Conservation (phyloP, 1,140 invertebrate species). For the Mercenaria mercenaria region DNA sequence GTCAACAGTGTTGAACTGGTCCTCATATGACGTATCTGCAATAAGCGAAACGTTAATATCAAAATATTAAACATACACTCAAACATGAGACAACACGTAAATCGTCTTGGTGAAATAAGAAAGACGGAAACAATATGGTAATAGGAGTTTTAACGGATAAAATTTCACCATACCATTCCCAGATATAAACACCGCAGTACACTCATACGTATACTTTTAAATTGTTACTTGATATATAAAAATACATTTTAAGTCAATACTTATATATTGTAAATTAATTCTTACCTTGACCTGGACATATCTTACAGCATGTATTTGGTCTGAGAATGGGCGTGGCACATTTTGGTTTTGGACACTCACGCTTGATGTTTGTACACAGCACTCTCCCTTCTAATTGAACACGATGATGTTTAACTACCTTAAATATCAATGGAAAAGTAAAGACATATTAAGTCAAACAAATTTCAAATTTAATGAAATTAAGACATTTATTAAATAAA, state of each 20-base stretch:
- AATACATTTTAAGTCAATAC: too few relatives aligned
- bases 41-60: too few relatives aligned
- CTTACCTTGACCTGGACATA: constrained; percentile 29
- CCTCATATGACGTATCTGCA: constrained; percentile 1
- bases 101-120: too few relatives aligned
- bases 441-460: background rate
- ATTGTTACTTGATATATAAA: too few relatives aligned
- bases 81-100: too few relatives aligned
- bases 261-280: too few relatives aligned
- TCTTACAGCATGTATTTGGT: constrained; percentile 11
- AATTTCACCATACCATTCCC: too few relatives aligned
- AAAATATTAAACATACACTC: too few relatives aligned
- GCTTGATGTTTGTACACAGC: constrained; percentile 33
- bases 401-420: constrained; percentile 23
- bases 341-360: constrained; percentile 25
- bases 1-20: background rate
- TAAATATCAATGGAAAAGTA: constrained; percentile 8
- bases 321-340: background rate
- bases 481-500: too few relatives aligned
- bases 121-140: background rate
- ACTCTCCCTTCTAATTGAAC: constrained; percentile 13
- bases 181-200: background rate
- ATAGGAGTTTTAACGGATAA: too few relatives aligned
- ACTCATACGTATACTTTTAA: too few relatives aligned
- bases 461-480: too few relatives aligned